A percentile compares a stretch with the other conserved stretches of the same genome.
Evolutionary conservation across 2,888 invertebrate species (phyloP).

Genomic region (Pachycephus smyrnensis): DNA sequence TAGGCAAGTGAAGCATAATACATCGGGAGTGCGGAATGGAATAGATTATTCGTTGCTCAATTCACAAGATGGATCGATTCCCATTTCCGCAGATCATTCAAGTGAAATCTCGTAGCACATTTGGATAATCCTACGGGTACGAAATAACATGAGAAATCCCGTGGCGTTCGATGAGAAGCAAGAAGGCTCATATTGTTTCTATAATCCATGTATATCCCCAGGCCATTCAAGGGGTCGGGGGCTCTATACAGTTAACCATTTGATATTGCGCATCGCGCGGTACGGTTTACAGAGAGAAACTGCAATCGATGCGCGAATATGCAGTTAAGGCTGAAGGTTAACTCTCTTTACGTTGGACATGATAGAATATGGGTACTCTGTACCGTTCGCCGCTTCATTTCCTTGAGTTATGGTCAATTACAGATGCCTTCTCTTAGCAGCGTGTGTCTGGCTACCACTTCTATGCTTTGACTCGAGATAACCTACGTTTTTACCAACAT

Average conservation of each 20-base stretch:
- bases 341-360: constrained; percentile 43
- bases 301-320: constrained; percentile 2
- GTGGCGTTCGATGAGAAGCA: not conserved
- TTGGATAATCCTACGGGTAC: not conserved
- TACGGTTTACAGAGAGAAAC: not conserved
- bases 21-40: not conserved
- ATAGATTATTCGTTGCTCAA: not conserved
- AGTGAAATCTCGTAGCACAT: not conserved
- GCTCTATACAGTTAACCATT: not conserved
- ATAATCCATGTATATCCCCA: not conserved
- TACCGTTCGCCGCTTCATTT: constrained; percentile 56
- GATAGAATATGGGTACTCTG: constrained; percentile 48
- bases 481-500: not conserved
- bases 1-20: not conserved
- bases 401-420: constrained; percentile 57
- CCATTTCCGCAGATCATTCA: not conserved
- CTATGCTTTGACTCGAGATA: not conserved
- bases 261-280: not conserved
- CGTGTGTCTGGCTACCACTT: constrained; percentile 3
- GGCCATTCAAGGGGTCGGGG: not conserved
- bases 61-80: not conserved
- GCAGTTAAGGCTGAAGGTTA: constrained; percentile 41
- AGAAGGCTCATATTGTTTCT: not conserved
- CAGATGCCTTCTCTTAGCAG: constrained; percentile 42
- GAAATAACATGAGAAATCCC: not conserved